Evolutionary conservation across 2,113 vertebrate species (phyloP).

Genomic region (Odobenus rosmarus): DNA sequence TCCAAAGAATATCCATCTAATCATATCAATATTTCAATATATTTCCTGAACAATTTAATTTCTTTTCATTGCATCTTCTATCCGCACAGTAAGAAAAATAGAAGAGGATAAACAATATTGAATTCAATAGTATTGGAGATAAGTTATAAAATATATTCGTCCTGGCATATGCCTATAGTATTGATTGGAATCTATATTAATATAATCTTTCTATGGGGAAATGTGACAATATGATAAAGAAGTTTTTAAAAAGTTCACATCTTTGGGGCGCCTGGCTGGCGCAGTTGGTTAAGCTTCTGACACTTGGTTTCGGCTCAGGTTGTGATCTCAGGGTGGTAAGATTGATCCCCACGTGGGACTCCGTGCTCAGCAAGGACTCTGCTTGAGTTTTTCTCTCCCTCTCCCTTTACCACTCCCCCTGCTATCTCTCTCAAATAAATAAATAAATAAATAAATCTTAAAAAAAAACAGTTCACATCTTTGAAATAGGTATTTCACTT

Average conservation of each 20-base stretch:
- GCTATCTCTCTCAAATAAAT: neutral
- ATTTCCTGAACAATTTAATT: conserved; percentile 11
- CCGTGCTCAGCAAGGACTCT: neutral
- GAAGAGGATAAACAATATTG: neutral
- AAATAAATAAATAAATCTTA: too few species aligned
- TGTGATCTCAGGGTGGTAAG: neutral
- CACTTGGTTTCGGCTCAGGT: neutral
- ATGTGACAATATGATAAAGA: neutral
- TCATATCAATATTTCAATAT: neutral
- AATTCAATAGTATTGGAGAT: neutral
- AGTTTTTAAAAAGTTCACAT: neutral
- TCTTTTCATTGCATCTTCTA: neutral
- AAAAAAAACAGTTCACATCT: neutral
- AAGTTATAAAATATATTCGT: neutral
- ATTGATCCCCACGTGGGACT: neutral
- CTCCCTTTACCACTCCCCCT: neutral
- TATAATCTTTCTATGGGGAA: neutral
- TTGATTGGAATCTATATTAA: neutral
- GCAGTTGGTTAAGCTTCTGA: neutral
- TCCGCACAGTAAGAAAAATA: conserved; percentile 11
- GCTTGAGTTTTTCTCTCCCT: neutral
- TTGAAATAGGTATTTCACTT: neutral
- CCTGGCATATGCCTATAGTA: neutral
- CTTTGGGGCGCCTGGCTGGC: neutral
- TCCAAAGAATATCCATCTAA: neutral